phyloP scores from a whole-genome alignment of 2,113 vertebrate genomes.

The Chionodraco myersi region DNA sequence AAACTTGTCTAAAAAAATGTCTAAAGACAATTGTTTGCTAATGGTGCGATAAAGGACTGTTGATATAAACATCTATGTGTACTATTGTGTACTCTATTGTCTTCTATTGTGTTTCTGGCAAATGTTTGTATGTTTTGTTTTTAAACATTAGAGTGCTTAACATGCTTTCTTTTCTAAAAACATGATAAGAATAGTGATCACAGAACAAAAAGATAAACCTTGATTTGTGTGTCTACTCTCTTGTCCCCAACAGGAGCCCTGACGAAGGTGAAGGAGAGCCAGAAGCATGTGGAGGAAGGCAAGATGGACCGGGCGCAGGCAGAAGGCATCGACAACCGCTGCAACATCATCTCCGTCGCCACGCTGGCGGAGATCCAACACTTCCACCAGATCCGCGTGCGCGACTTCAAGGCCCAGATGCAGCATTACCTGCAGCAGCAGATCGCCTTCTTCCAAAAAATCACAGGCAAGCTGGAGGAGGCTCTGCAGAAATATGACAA shows the following conservation, averaged over 20 bases:
- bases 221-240: background rate
- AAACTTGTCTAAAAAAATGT: too few relatives aligned
- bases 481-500: conserved; percentile 95
- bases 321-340: conserved; percentile 93
- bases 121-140: too few relatives aligned
- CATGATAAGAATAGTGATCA: too few relatives aligned
- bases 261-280: conserved; percentile 97
- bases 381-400: conserved; percentile 96
- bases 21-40: too few relatives aligned
- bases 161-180: too few relatives aligned
- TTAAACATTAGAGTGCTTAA: too few relatives aligned
- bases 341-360: conserved; percentile 98
- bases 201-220: background rate
- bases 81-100: too few relatives aligned
- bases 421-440: conserved; percentile 97
- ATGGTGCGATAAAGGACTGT: too few relatives aligned
- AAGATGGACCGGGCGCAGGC: conserved; percentile 96
- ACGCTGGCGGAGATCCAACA: conserved; percentile 98
- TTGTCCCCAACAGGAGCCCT: conserved; percentile 87
- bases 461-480: conserved; percentile 96
- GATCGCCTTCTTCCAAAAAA: conserved; percentile 96
- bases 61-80: too few relatives aligned
- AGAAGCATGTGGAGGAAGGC: conserved; percentile 95
- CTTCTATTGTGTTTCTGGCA: too few relatives aligned
- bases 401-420: conserved; percentile 97